Evolutionary conservation across 2,888 invertebrate species (phyloP), one percentile per base, ranked within the genome.

Genomic region (Galerucella nymphaeae): DNA sequence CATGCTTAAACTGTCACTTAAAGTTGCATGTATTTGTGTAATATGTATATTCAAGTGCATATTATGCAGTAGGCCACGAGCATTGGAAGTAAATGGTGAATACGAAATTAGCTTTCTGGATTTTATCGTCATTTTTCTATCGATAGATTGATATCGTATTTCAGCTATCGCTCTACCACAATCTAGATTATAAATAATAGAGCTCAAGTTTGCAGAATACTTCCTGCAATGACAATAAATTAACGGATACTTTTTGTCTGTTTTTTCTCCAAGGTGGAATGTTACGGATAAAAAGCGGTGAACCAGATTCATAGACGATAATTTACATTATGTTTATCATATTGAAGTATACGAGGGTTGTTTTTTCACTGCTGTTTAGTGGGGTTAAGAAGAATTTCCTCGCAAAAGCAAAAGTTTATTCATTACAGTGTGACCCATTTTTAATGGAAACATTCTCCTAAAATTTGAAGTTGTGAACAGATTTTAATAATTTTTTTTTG

Each of bases 1-100:
- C 83, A 83, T 80, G 82, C 82, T 79, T 80, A 79, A 79, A 80
- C 80, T 83, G 83, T 83, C 83, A 82, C 80, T 82, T 82, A 80
- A 80, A 82, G 78, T 82, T 80, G 81, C 82, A 78, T 81, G 78
- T 81, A 80, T 82, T 83, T 80, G 83, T 82, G 79, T 82, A 82
- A 82, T 82, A 81, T 82, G 81, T 82, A 82, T 82, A 82, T 82
- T 82, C 81, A 82, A 81, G 79, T 75, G 75, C 76, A 80, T 79
- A 80, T 81, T 82, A 82, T 82, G 81, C 81, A 81, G 81, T 79
- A 81, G 80, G 78, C 76, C 79, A 78, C 80, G 71, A 79, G 76
- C 76, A 80, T 80, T 80, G 78, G 76, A 77, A 75, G 80, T 77
- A 75, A 78, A 78, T 75, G 77, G 71, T 75, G 80, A 78, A 80